Base-by-base conservation (phyloP, 2,797 vertebrate genomes). In the Erethizon dorsatum region DNA sequence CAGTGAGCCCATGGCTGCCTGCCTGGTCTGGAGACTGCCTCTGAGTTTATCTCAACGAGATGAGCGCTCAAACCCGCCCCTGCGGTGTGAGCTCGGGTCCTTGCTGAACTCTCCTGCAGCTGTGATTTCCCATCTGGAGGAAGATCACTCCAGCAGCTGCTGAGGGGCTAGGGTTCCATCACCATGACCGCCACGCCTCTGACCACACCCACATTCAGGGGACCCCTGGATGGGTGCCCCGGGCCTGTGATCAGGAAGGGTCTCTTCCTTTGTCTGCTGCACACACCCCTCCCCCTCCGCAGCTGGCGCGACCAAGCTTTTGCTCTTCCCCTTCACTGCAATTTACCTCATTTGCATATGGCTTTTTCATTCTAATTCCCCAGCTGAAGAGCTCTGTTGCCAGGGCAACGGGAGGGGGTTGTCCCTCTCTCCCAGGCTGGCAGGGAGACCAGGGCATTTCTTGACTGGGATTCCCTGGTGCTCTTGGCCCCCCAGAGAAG, bases 261-360 rank as follows among this genome's bases (percentile, higher is more conserved):
- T 8, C 52, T n/a, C 54, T 8, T 41, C 33, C 89, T 97, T 78
- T 82, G 83, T 56, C 85, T 26, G 18, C 59, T 0, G 17, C 4
- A 11, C 18, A 17, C 5, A 5, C 20, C 26, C 56, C 65, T 33
- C 86, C 22, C 4, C 56, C 33, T 6, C 0, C 61, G 37, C 28
- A 71, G 2, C 18, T 37, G 57, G 57, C 69, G 71, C 20, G 69
- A 50, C 47, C 45, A 0, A 8, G 17, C 8, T 6, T 5, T 52
- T 3, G 5, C 22, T 3, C 1, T 89, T 54, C 47, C 12, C 20
- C 20, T 56, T 93, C 84, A 93, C 84, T 87, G 91, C 54, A 86
- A 67, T 71, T 59, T 82, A 11, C 71, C 71, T 97, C 89, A 91
- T 95, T 95, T 94, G 83, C 96, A 93, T 93, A n/a, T 8, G 84